Evolutionary conservation across 2,113 vertebrate species (phyloP).

Genomic region (Mesembrinibis cayennensis): DNA sequence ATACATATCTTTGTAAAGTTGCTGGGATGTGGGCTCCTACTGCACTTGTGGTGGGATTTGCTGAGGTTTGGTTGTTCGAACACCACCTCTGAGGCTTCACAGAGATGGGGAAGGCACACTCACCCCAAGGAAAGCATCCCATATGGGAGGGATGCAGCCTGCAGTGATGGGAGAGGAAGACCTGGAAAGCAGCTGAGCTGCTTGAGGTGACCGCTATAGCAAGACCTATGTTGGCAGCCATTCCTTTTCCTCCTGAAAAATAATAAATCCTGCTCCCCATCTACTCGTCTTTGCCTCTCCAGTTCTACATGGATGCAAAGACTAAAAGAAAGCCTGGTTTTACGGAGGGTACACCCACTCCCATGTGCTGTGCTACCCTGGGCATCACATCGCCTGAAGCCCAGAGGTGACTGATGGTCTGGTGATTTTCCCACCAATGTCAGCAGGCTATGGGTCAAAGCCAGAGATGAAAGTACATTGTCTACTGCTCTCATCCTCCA

Average conservation of each 20-base stretch:
- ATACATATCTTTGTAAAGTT: not conserved
- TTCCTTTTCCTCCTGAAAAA: not conserved
- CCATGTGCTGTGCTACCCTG: rapidly evolving
- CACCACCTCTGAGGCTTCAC: not conserved
- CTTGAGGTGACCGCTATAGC: rapidly evolving
- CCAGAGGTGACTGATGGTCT: not conserved
- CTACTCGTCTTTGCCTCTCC: not conserved
- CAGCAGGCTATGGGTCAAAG: not conserved
- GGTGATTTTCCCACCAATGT: rapidly evolving
- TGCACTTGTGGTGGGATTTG: not conserved
- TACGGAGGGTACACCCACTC: too few relatives aligned
- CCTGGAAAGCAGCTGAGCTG: not conserved
- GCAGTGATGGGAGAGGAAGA: not conserved
- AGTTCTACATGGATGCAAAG: not conserved
- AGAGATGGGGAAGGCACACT: not conserved
- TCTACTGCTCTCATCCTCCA: not conserved
- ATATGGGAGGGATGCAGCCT: not conserved
- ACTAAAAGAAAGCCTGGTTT: not conserved
- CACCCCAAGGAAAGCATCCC: not conserved
- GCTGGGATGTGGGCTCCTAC: not conserved
- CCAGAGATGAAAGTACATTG: rapidly evolving
- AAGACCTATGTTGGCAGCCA: rapidly evolving
- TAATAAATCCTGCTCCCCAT: not conserved
- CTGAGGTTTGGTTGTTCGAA: not conserved
- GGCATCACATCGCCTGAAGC: not conserved